Evolutionary conservation across 2,113 vertebrate genomes (phyloP), one percentile per base, ranked within the genome.

Genomic region (Pterocles orientalis): DNA sequence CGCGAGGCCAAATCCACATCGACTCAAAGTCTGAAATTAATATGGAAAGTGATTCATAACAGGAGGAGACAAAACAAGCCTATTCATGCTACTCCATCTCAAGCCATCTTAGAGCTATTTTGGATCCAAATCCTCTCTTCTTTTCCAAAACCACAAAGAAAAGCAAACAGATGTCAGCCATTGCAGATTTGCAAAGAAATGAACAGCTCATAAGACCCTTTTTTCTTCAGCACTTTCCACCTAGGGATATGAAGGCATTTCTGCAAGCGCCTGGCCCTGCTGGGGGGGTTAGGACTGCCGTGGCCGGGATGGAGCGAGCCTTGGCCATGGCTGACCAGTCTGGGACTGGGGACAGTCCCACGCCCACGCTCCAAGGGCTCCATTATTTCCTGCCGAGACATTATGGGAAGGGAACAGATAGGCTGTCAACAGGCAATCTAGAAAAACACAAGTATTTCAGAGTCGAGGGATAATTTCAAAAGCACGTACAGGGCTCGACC

Each of bases 141-240:
- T 90, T 92, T 88, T 96, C 95, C 95, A 95, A 93, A 96, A 89
- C 96, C 96, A 94, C 95, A 91, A 93, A 86, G 95, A 93, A 96
- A 94, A 96, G 92, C 96, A 95, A 96, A 88, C 96, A 96, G 94
- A 97, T 95, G 94, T 96, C 94, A 92, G 86, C 88, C 69, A 92
- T 86, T 69, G 90, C 65, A 69, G 88, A 65, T 57, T 25, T 93
- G 70, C 90, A 87, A 65, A 82, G 94, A 84, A 92, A 94, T 14
- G 85, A 90, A 14, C 58, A 64, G 90, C 72, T 78, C 77, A 9
- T 17, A 48, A 78, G 12, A 57, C 9, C 80, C 34, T 3, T 15
- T 88, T 84, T 72, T 48, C 61, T 48, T 36, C 24, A 56, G 29
- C 17, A 21, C 69, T 77, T 41, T 45, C 90, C 92, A 88, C 26